These are phyloP conservation scores for Crioceris asparagi DNA, from an alignment of 2,888 invertebrate species.

Conservation along the genomic window DNA sequence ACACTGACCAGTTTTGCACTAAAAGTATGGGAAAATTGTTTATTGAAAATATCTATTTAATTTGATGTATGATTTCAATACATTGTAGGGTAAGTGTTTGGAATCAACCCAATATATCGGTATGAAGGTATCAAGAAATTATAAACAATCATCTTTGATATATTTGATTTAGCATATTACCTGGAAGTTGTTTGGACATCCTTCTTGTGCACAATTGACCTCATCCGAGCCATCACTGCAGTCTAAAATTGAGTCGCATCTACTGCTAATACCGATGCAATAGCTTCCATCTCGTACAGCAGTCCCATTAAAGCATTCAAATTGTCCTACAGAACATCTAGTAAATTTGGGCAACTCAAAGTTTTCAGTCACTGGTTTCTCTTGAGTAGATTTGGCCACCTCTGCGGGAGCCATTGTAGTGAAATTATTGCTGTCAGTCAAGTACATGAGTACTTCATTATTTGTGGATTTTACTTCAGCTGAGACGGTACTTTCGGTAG, in stretches of 20 bases:
- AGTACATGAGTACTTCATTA: too few relatives aligned
- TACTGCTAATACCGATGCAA: slow-evolving; percentile 41
- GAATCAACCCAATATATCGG: not conserved
- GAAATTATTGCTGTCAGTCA: not conserved
- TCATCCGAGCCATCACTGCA: slow-evolving; percentile 55
- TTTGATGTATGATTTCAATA: too few relatives aligned
- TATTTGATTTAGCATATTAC: too few relatives aligned
- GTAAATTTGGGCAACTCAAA: slow-evolving; percentile 36
- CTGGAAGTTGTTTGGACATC: slow-evolving; percentile 50
- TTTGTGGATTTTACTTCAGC: too few relatives aligned
- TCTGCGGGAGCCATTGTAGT: not conserved
- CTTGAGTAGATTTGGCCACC: slow-evolving; percentile 10
- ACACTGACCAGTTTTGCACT: slow-evolving; percentile 49
- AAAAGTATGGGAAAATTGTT: slow-evolving; percentile 17
- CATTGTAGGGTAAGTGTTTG: too few relatives aligned
- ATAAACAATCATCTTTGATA: too few relatives aligned
- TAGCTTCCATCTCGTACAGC: slow-evolving; percentile 45
- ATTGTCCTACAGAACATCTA: slow-evolving; percentile 47
- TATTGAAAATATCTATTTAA: not conserved
- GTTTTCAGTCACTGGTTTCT: slow-evolving; percentile 33
- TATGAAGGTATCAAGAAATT: too few relatives aligned
- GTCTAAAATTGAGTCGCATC: slow-evolving; percentile 48
- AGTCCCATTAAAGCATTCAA: slow-evolving; percentile 49
- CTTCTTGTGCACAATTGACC: slow-evolving; percentile 42
- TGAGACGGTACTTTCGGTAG: too few relatives aligned